These are phyloP conservation scores for Mercenaria mercenaria DNA, from an alignment of 1,140 invertebrate genomes.

Conservation along the genomic window DNA sequence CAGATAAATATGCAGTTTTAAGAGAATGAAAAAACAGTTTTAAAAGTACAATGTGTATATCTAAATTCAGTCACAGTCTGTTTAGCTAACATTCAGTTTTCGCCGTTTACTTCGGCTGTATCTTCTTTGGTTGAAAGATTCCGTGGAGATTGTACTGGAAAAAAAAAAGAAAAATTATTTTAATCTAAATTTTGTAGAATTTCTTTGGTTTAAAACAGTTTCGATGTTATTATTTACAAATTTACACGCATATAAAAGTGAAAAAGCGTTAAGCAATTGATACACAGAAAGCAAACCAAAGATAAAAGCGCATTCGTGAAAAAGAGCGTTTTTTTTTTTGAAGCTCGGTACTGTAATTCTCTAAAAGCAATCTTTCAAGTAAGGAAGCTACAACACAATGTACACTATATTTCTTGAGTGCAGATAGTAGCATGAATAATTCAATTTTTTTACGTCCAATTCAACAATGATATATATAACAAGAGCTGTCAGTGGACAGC, in stretches of 20 bases:
- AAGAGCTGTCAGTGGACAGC: no score
- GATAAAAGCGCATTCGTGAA: not conserved
- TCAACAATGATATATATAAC: no score
- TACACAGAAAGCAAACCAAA: not conserved
- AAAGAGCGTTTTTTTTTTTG: not conserved
- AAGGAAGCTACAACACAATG: not conserved
- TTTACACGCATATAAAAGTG: not conserved
- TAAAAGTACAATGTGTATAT: no score
- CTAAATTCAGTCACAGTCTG: not conserved
- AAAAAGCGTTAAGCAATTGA: not conserved
- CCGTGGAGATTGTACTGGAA: conserved; percentile 64
- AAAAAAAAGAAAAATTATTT: conserved; percentile 29
- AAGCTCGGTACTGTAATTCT: not conserved
- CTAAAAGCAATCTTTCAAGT: conserved; percentile 22
- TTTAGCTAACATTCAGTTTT: not conserved
- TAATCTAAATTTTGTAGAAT: not conserved
- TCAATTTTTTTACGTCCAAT: no score
- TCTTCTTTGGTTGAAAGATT: conserved; percentile 66
- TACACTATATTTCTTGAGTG: not conserved
- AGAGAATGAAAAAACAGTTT: no score
- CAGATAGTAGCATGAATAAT: not conserved
- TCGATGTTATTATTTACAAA: no score
- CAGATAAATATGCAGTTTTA: no score
- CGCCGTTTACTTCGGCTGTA: conserved; percentile 60
- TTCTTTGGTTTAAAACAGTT: no score